Evolutionary conservation across 2,797 vertebrate species (phyloP).

Genomic region (Gymnoscopelus braueri): DNA sequence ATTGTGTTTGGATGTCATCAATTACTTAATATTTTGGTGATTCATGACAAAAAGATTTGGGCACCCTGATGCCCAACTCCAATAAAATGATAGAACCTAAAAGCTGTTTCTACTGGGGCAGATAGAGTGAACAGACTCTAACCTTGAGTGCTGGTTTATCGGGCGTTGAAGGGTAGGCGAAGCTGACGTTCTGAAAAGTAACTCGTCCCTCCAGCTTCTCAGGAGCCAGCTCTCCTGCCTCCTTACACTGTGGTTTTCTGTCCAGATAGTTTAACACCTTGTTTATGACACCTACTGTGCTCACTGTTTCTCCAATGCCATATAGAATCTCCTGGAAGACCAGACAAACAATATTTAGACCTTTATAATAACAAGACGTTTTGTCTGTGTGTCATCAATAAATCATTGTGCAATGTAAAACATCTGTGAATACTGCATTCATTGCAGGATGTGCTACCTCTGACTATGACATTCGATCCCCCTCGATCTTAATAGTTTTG

Average conservation of each 20-base stretch:
- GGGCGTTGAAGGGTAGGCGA: conserved; percentile 75
- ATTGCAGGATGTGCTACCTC: too few relatives aligned
- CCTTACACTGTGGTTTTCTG: conserved; percentile 64
- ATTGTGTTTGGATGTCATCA: too few relatives aligned
- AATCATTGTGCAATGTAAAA: too few relatives aligned
- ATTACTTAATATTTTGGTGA: too few relatives aligned
- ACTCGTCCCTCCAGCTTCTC: conserved; percentile 75
- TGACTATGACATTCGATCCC: too few relatives aligned
- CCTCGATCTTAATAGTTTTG: too few relatives aligned
- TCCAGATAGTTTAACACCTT: conserved; percentile 88
- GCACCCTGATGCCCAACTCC: too few relatives aligned
- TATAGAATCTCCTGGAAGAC: conserved; percentile 73
- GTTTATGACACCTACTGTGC: conserved; percentile 82
- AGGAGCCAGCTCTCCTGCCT: conserved; percentile 71
- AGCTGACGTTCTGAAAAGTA: conserved; percentile 81
- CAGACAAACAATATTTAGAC: conserved; percentile 6
- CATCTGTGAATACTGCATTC: too few relatives aligned
- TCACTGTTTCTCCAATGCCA: conserved; percentile 80
- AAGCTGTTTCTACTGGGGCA: neutral
- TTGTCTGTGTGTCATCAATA: too few relatives aligned
- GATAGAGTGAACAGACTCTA: conserved; percentile 10
- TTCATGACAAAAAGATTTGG: too few relatives aligned
- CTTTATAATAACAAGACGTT: neutral
- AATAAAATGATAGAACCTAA: neutral
- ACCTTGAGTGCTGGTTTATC: conserved; percentile 82